phyloP scores from a whole-genome alignment of 2,113 vertebrate genomes.

The Hepsetus odoe region DNA sequence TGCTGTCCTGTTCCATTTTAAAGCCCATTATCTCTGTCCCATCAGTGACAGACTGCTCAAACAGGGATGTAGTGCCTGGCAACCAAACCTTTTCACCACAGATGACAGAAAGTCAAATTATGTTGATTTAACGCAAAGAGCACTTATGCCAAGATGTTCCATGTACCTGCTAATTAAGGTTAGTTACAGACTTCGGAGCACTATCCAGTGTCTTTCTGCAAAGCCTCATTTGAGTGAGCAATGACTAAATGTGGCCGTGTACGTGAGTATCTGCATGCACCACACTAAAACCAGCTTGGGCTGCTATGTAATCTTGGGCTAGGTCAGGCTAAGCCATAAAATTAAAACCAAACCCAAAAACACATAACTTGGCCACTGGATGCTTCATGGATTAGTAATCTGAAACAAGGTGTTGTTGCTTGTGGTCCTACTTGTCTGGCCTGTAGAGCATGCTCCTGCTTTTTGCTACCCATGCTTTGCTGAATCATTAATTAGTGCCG shows the following conservation, averaged over 20 bases:
- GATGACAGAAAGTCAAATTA: slow-evolving; percentile 58
- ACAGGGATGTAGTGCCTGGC: slow-evolving; percentile 62
- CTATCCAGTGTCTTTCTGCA: background rate
- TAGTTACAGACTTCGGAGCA: background rate
- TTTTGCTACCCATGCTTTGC: background rate
- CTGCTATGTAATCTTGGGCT: slow-evolving; percentile 6
- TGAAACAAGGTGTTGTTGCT: slow-evolving; percentile 29
- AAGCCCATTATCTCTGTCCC: slow-evolving; percentile 20
- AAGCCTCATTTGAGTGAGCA: background rate
- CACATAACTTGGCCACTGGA: background rate
- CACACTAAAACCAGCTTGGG: background rate
- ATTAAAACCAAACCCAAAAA: background rate
- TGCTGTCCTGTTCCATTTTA: slow-evolving; percentile 9
- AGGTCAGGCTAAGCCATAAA: slow-evolving; percentile 16
- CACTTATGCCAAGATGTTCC: slow-evolving; percentile 64
- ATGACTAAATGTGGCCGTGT: background rate
- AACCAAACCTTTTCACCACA: slow-evolving; percentile 69
- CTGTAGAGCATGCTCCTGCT: background rate
- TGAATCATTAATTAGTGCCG: background rate
- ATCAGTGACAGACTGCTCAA: background rate
- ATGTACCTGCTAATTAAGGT: slow-evolving; percentile 58
- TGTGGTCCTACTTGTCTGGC: slow-evolving; percentile 15
- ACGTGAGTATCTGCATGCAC: slow-evolving; percentile 11
- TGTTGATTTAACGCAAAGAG: slow-evolving; percentile 45
- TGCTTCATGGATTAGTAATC: background rate